phyloP scores from a whole-genome alignment of 2,113 vertebrate genomes.

The Lycocorax pyrrhopterus region DNA sequence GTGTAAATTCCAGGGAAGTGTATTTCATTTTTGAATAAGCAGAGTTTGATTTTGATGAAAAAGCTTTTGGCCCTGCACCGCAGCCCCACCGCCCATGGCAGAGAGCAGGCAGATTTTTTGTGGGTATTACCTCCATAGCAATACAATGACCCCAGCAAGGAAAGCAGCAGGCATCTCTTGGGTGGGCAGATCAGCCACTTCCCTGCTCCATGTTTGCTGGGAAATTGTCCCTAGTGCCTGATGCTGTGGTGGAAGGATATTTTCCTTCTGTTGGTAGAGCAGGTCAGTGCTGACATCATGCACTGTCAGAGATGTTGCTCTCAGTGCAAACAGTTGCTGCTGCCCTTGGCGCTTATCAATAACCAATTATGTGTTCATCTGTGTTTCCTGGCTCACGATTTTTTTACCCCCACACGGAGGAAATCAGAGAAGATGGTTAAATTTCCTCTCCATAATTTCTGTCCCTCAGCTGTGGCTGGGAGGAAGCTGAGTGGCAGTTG shows the following conservation, averaged over 20 bases:
- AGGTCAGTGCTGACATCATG: slow-evolving; percentile 11
- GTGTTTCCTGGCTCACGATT: not conserved
- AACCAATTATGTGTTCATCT: slow-evolving; percentile 22
- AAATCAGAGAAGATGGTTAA: not conserved
- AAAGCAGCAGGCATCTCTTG: not conserved
- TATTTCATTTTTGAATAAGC: not conserved
- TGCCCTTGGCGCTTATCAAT: slow-evolving; percentile 18
- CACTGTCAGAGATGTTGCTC: not conserved
- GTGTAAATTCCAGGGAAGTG: not conserved
- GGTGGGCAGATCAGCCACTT: not conserved
- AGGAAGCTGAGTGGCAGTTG: not conserved
- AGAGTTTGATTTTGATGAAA: not conserved
- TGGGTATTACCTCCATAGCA: not conserved
- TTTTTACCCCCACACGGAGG: not conserved
- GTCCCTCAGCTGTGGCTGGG: not conserved
- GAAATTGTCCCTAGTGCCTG: not conserved
- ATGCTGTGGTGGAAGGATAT: not conserved
- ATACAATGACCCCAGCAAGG: not conserved
- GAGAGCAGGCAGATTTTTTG: not conserved
- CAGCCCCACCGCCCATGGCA: not conserved
- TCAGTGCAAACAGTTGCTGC: not conserved
- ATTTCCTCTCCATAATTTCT: not conserved
- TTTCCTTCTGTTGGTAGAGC: slow-evolving; percentile 29
- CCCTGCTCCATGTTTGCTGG: not conserved
- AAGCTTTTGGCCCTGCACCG: not conserved